These are phyloP conservation scores for Tapirus indicus DNA, from an alignment of 2,797 vertebrate species.

Conservation along the genomic window DNA sequence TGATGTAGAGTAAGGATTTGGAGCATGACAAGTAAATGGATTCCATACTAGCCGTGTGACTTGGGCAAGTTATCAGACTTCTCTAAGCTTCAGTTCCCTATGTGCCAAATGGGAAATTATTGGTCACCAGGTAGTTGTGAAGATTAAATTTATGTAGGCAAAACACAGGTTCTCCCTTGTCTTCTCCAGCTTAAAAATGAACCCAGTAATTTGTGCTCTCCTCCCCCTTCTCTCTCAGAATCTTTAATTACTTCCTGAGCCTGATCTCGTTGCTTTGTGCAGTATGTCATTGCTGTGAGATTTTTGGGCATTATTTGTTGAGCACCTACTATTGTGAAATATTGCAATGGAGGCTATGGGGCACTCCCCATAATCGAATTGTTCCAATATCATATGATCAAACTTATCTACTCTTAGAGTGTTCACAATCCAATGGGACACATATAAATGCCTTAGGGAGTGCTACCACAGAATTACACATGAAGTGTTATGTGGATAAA, in stretches of 20 bases:
- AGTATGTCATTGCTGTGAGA: neutral
- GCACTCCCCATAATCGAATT: neutral
- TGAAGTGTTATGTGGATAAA: neutral
- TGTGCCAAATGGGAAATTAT: neutral
- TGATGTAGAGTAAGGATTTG: neutral
- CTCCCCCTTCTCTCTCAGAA: neutral
- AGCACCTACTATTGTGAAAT: neutral
- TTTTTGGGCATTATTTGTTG: neutral
- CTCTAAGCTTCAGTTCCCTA: neutral
- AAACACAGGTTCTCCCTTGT: neutral
- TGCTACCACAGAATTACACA: neutral
- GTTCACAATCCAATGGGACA: neutral
- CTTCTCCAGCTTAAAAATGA: neutral
- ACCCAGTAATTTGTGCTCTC: neutral
- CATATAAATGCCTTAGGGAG: too few species aligned
- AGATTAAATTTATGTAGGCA: neutral
- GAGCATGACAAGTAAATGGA: neutral
- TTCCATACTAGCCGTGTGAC: neutral
- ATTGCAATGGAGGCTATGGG: neutral
- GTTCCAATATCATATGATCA: neutral
- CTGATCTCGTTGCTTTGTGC: neutral
- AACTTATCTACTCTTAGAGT: neutral
- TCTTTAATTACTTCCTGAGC: neutral
- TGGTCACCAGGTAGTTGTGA: neutral
- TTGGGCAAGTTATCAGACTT: neutral